Evolutionary conservation across 2,113 vertebrate species (phyloP).

Genomic region (Meriones unguiculatus): DNA sequence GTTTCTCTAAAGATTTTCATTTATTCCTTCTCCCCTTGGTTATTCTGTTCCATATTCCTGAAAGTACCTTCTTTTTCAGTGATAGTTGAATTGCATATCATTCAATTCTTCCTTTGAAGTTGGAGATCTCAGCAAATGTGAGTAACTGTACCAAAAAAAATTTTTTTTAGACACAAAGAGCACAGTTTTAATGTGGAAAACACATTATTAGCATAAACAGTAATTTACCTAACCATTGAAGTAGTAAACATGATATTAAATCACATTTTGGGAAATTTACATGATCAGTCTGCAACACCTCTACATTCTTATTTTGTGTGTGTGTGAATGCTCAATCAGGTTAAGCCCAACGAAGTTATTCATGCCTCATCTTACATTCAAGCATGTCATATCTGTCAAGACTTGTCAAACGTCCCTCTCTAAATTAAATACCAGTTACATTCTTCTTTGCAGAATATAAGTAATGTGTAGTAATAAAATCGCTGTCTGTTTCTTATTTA

Average conservation of each 20-base stretch:
- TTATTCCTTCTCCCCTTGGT: slow-evolving; percentile 30
- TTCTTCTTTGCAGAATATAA: neutral
- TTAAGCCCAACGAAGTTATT: neutral
- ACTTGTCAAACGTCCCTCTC: neutral
- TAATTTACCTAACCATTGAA: neutral
- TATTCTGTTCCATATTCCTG: neutral
- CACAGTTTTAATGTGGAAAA: neutral
- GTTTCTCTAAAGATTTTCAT: slow-evolving; percentile 33
- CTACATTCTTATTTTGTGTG: neutral
- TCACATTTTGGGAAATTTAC: neutral
- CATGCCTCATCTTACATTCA: neutral
- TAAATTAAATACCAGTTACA: neutral
- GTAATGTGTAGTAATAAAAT: neutral
- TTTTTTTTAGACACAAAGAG: neutral
- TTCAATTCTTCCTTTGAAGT: neutral
- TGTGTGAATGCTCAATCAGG: neutral
- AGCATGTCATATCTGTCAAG: neutral
- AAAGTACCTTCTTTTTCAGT: neutral
- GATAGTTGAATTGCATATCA: neutral
- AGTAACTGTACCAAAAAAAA: neutral
- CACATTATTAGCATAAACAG: neutral
- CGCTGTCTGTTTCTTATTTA: neutral
- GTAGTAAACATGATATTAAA: neutral
- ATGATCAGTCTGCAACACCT: neutral
- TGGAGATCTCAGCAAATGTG: neutral